A percentile compares a stretch with the other conserved stretches of the same genome.
Conservation (phyloP, 2,888 invertebrate species). For the Orchesellides sinensis region DNA sequence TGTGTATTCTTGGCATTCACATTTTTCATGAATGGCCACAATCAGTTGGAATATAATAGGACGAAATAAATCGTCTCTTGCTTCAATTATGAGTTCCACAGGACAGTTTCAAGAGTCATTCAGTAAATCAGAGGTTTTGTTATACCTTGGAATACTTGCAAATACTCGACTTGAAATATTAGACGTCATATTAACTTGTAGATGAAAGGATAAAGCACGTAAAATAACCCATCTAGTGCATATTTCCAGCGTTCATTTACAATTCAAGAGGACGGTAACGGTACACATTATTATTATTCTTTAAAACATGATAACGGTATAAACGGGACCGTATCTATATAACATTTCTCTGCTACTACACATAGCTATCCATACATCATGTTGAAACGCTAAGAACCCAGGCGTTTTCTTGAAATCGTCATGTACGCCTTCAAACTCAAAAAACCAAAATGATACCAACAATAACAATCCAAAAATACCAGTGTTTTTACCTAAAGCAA, state of each 20-base stretch:
- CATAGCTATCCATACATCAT: too few species aligned
- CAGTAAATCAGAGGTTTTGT: slow-evolving; percentile 41
- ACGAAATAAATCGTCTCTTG: slow-evolving; percentile 26
- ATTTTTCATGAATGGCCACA: slow-evolving; percentile 39
- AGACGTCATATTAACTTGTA: slow-evolving; percentile 53
- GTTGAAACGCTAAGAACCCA: too few species aligned
- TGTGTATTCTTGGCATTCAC: slow-evolving; percentile 33
- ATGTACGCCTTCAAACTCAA: slow-evolving; percentile 19
- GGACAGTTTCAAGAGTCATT: slow-evolving; percentile 39
- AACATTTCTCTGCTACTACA: too few species aligned
- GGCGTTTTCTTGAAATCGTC: slow-evolving; percentile 27
- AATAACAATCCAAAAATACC: slow-evolving; percentile 32
- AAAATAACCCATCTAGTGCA: slow-evolving; percentile 37
- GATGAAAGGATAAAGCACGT: slow-evolving; percentile 60
- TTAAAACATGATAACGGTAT: background rate
- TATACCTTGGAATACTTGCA: slow-evolving; percentile 24
- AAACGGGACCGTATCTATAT: background rate
- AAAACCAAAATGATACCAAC: slow-evolving; percentile 19
- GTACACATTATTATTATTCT: too few species aligned
- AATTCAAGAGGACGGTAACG: slow-evolving; percentile 36
- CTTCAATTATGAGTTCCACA: background rate
- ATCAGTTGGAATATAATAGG: slow-evolving; percentile 44
- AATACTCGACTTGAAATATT: slow-evolving; percentile 51
- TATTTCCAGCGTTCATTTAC: slow-evolving; percentile 14
- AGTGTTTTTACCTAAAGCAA: slow-evolving; percentile 24